phyloP scores from a whole-genome alignment of 2,888 invertebrate species.

The Amphiduros pacificus region DNA sequence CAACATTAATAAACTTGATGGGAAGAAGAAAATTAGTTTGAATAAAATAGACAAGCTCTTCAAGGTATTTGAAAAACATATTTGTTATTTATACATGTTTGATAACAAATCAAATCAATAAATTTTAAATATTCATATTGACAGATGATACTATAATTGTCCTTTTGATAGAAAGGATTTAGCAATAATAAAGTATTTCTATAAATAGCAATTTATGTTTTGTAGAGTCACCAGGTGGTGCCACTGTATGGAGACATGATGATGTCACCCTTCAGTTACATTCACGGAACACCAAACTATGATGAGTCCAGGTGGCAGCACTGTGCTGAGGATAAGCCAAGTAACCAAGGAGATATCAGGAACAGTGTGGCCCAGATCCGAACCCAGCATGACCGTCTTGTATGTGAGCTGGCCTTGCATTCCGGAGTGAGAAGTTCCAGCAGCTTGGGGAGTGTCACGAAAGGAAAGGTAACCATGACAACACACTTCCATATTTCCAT shows the following conservation, averaged over 20 bases:
- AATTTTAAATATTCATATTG: too few relatives aligned
- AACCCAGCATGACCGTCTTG: constrained; percentile 27
- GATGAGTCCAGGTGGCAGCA: constrained; percentile 35
- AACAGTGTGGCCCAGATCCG: constrained; percentile 16
- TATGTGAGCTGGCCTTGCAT: constrained; percentile 27
- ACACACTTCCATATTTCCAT: too few relatives aligned
- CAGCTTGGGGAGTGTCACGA: neutral
- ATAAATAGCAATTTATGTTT: neutral
- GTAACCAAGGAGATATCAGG: constrained; percentile 63
- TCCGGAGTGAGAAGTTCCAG: too few relatives aligned
- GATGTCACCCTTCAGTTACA: constrained; percentile 95
- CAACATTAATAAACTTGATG: constrained; percentile 86
- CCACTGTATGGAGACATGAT: constrained; percentile 94
- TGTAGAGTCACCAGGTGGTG: constrained; percentile 34
- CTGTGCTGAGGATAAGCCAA: constrained; percentile 72
- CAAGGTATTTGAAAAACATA: constrained; percentile 71
- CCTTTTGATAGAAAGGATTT: too few relatives aligned
- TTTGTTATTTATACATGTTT: neutral
- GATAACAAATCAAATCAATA: too few relatives aligned
- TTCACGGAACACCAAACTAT: constrained; percentile 68
- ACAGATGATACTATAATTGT: too few relatives aligned
- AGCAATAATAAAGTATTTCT: neutral
- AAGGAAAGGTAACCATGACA: constrained; percentile 1
- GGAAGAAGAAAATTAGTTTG: constrained; percentile 90
- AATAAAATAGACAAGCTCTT: constrained; percentile 93